A percentile compares a stretch with the other conserved stretches of the same genome.
Conservation (phyloP, 2,797 vertebrate genomes). For the Phalanger gymnotis region DNA sequence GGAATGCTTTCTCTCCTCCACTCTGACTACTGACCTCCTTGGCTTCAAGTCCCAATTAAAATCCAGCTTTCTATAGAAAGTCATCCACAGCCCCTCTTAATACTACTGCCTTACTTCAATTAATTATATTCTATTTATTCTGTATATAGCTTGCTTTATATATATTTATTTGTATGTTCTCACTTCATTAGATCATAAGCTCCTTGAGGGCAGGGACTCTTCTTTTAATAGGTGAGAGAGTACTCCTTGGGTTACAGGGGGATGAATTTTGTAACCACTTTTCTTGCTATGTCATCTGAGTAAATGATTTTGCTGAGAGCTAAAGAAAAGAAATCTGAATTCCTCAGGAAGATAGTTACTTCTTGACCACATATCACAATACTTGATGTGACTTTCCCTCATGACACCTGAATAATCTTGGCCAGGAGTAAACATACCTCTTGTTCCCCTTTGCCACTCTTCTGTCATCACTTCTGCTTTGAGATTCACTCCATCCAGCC, state of each 20-base stretch:
- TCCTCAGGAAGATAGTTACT: background rate
- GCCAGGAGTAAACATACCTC: background rate
- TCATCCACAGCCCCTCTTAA: background rate
- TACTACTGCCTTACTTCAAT: background rate
- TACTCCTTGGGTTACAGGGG: background rate
- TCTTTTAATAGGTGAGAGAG: background rate
- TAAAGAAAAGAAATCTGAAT: background rate
- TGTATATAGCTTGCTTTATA: background rate
- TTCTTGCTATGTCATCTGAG: background rate
- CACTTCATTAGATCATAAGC: background rate
- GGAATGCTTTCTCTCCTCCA: background rate
- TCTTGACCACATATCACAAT: background rate
- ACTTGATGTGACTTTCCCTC: background rate
- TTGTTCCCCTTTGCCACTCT: background rate
- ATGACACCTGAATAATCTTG: background rate
- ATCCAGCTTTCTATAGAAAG: background rate
- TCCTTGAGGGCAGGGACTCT: background rate
- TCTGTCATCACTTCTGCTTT: background rate
- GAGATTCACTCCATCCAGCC: background rate
- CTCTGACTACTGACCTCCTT: background rate
- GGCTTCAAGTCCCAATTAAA: background rate
- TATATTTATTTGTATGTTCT: background rate
- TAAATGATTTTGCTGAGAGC: background rate
- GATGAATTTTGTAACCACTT: background rate
- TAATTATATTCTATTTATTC: background rate